Evolutionary conservation across 1,140 invertebrate genomes (phyloP).

Genomic region (Leptestheria dahalacensis): DNA sequence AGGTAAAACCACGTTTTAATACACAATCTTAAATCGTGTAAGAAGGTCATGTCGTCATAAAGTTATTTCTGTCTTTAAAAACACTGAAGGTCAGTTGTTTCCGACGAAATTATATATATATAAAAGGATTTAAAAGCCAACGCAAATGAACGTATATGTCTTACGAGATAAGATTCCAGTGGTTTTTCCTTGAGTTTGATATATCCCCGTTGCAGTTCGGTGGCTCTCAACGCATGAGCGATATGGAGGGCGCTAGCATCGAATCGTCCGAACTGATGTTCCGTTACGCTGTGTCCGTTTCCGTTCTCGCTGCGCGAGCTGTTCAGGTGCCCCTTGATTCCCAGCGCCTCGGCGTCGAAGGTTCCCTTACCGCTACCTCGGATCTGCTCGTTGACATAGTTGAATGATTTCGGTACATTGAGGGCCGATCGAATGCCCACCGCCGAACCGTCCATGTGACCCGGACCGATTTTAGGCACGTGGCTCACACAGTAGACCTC

Average conservation of each 20-base stretch:
- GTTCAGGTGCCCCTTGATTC: slow-evolving; percentile 30
- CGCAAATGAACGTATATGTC: slow-evolving; percentile 23
- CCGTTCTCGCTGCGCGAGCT: slow-evolving; percentile 5
- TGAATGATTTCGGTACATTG: slow-evolving; percentile 66
- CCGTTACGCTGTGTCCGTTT: background rate
- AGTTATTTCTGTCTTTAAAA: too few species aligned
- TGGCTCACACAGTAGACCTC: slow-evolving; percentile 95
- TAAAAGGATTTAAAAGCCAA: too few species aligned
- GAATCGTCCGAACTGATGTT: slow-evolving; percentile 56
- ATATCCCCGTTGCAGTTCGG: slow-evolving; percentile 76
- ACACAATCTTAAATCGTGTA: too few species aligned
- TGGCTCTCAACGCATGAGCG: slow-evolving; percentile 77
- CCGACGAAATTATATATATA: too few species aligned
- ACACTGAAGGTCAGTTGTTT: too few species aligned
- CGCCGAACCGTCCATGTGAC: slow-evolving; percentile 73
- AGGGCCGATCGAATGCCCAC: slow-evolving; percentile 81
- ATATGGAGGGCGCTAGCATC: slow-evolving; percentile 83
- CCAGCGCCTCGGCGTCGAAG: slow-evolving; percentile 51
- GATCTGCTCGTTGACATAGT: slow-evolving; percentile 83
- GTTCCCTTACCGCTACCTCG: slow-evolving; percentile 41
- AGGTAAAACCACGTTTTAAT: too few species aligned
- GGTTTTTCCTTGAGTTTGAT: slow-evolving; percentile 66
- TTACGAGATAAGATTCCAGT: slow-evolving; percentile 75
- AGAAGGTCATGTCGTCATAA: too few species aligned
- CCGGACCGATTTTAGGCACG: slow-evolving; percentile 85